Evolutionary conservation across 2,888 invertebrate genomes (phyloP).

Genomic region (Deilephila elpenor): DNA sequence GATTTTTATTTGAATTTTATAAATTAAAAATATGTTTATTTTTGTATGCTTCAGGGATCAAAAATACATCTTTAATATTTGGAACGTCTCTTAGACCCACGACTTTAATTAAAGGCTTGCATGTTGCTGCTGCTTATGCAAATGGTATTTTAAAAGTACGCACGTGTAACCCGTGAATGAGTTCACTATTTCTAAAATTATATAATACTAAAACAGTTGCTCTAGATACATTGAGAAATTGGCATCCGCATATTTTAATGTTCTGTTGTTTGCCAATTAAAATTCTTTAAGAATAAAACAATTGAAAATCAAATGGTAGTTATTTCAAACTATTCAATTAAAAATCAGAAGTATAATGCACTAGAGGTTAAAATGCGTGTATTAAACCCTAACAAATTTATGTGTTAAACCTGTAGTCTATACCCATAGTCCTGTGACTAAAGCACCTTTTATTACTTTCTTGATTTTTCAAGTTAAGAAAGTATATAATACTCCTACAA

Average conservation of each 20-base stretch:
- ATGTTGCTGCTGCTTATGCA: no score
- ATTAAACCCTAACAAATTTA: not conserved
- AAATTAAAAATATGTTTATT: no score
- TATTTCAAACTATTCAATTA: not conserved
- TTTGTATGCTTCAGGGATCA: no score
- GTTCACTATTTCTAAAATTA: no score
- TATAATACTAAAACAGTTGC: not conserved
- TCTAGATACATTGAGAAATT: not conserved
- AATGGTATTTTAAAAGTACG: no score
- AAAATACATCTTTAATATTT: no score
- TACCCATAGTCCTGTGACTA: not conserved
- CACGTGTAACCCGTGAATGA: no score
- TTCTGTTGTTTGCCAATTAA: conserved; percentile 53
- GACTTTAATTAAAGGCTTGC: no score
- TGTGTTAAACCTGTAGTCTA: not conserved
- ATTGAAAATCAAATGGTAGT: conserved; percentile 28
- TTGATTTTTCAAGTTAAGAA: not conserved
- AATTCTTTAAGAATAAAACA: conserved; percentile 64
- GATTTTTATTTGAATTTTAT: no score
- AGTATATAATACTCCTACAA: not conserved
- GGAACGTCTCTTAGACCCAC: no score
- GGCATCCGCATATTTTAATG: no score
- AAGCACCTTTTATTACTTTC: no score
- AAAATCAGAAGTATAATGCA: not conserved
- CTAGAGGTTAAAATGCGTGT: not conserved